Evolutionary conservation across 2,888 invertebrate genomes (phyloP).

Genomic region (Drosophila bunnanda): DNA sequence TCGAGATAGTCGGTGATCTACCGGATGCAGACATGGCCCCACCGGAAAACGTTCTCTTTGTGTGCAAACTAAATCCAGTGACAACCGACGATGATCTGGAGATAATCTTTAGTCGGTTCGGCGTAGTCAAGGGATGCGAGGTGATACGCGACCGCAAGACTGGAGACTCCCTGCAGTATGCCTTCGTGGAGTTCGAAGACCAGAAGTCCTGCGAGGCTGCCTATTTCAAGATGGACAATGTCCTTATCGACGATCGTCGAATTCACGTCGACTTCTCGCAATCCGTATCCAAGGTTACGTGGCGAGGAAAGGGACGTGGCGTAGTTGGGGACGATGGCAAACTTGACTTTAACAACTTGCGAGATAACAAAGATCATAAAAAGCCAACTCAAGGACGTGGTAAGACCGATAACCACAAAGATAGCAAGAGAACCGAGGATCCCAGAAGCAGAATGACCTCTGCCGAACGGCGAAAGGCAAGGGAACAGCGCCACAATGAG

Average conservation of each 20-base stretch:
- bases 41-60: slow-evolving; percentile 99
- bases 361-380: slow-evolving; percentile 33
- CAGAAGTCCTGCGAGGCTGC: slow-evolving; percentile 97
- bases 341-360: slow-evolving; percentile 80
- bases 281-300: slow-evolving; percentile 97
- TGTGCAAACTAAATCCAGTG: slow-evolving; percentile 99
- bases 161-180: slow-evolving; percentile 98
- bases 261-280: slow-evolving; percentile 99
- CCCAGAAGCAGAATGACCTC: slow-evolving; percentile 45
- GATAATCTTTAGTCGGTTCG: slow-evolving; percentile 98
- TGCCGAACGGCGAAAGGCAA: slow-evolving; percentile 64
- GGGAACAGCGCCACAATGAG: slow-evolving; percentile 72
- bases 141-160: slow-evolving; percentile 97
- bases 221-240: slow-evolving; percentile 99
- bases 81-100: slow-evolving; percentile 98
- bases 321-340: slow-evolving; percentile 84
- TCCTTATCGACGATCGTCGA: slow-evolving; percentile 98
- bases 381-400: slow-evolving; percentile 12
- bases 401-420: slow-evolving; percentile 1
- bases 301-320: slow-evolving; percentile 94
- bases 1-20: slow-evolving; percentile 99
- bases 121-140: slow-evolving; percentile 96
- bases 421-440: slow-evolving; percentile 8
- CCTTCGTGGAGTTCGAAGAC: slow-evolving; percentile 98
- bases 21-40: slow-evolving; percentile 99